Evolutionary conservation across 2,113 vertebrate genomes (phyloP), one percentile per base, ranked within the genome.

Genomic region (Capreolus pygargus): DNA sequence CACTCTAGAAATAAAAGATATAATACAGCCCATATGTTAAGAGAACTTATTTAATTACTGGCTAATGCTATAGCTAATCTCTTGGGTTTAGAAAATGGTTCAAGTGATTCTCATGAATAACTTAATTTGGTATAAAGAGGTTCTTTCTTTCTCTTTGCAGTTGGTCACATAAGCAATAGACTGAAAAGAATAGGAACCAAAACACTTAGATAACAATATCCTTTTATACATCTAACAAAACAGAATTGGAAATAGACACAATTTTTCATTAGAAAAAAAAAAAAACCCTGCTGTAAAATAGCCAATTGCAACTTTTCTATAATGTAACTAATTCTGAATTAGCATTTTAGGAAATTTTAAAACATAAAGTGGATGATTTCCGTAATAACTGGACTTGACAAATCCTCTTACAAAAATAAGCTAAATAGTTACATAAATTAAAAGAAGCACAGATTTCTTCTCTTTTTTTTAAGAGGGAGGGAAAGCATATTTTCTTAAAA

Each of bases 1-100:
- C 30, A 79, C 47, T 95, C 93, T 70, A 95, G 55, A 97, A 85
- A 67, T 52, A 64, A 28, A 90, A 96, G n/a, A 39, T 16, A 28
- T 1, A 43, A 58, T 81, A 82, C 6, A 47, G 88, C 43, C 27
- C 14, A 54, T 50, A 39, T 36, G 3, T 82, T 36, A 58, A 74
- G 16, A 70, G 67, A 97, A 50, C 12, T 30, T 52, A 60, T 64
- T 92, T 57, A 67, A 74, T 93, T 85, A 36, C 39, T 36, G 15
- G 47, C 11, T 85, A 7, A 13, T 57, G 23, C 23, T 95, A 39
- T 36, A 3, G 43, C 17, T 76, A 82, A 61, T 70, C 23, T 4
- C 33, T 94, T 67, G 82, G 52, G 36, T 13, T 87, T 52, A 58
- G 95, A 64, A 92, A 78, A 57, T 64, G 39, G 33, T 76, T 93